These are phyloP conservation scores for Tragelaphus scriptus DNA, from an alignment of 2,113 vertebrate genomes.

Conservation along the genomic window DNA sequence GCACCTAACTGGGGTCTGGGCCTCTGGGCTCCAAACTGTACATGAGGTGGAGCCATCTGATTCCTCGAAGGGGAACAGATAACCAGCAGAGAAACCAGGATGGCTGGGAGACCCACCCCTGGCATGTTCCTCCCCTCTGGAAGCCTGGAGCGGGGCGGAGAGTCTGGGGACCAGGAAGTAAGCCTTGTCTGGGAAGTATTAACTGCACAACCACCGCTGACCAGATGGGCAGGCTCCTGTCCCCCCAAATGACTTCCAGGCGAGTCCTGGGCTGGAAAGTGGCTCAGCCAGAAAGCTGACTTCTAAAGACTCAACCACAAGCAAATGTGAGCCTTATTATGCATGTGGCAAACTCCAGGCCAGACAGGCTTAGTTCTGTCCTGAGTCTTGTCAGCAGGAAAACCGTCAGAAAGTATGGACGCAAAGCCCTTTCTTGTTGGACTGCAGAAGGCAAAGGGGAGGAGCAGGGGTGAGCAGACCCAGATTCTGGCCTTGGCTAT, in stretches of 20 bases:
- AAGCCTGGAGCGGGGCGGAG: background rate
- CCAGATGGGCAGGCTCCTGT: background rate
- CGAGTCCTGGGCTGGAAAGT: background rate
- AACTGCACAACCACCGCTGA: background rate
- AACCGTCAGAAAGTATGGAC: background rate
- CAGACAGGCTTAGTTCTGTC: background rate
- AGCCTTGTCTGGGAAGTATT: background rate
- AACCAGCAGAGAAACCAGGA: background rate
- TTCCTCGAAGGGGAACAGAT: accelerated
- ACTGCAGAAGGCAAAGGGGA: background rate
- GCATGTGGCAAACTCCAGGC: background rate
- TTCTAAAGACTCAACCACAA: background rate
- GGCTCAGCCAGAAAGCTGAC: background rate
- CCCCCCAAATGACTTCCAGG: background rate
- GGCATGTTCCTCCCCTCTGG: background rate
- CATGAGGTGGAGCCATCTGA: background rate
- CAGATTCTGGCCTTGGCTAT: background rate
- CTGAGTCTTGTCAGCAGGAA: background rate
- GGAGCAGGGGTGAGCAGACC: accelerated
- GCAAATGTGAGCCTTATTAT: background rate
- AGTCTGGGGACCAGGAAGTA: background rate
- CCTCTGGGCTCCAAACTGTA: background rate
- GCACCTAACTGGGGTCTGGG: background rate
- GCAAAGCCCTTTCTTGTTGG: background rate
- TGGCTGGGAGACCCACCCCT: background rate